Percentiles rank a stretch among this genome's conserved stretches.
Conservation (phyloP, 2,888 invertebrate species). For the Cantharis lateralis region DNA sequence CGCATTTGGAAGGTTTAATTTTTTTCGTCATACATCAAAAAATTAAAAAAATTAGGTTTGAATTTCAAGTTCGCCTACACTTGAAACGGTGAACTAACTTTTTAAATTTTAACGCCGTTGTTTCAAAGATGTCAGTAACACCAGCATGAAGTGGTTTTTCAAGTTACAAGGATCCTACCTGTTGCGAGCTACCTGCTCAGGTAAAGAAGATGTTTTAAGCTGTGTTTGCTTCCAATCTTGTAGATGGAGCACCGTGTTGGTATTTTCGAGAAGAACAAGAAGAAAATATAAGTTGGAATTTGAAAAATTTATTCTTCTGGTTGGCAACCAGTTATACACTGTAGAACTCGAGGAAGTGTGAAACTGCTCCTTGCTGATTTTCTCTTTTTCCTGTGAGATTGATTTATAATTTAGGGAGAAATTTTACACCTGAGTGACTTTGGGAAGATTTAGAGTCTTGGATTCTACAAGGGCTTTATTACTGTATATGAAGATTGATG, state of each 20-base stretch:
- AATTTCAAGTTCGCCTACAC: neutral
- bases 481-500: too few relatives aligned
- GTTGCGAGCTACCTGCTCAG: neutral
- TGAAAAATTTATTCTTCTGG: neutral
- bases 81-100: neutral
- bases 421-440: too few relatives aligned
- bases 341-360: too few relatives aligned
- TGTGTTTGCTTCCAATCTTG: neutral
- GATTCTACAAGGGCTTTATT: too few relatives aligned
- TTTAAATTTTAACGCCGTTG: neutral
- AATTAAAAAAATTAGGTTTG: too few relatives aligned
- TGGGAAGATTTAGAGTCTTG: too few relatives aligned
- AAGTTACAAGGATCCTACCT: neutral
- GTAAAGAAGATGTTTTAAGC: neutral
- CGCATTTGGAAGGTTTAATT: conserved; percentile 22
- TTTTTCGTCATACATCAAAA: neutral
- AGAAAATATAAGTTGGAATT: neutral
- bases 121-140: neutral
- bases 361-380: too few relatives aligned
- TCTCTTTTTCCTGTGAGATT: too few relatives aligned
- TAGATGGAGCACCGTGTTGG: neutral
- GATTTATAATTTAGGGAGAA: too few relatives aligned
- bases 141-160: neutral
- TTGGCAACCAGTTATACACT: too few relatives aligned
- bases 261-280: neutral